These are phyloP conservation scores for Xylota segnis DNA, from an alignment of 2,888 invertebrate genomes.

Conservation along the genomic window DNA sequence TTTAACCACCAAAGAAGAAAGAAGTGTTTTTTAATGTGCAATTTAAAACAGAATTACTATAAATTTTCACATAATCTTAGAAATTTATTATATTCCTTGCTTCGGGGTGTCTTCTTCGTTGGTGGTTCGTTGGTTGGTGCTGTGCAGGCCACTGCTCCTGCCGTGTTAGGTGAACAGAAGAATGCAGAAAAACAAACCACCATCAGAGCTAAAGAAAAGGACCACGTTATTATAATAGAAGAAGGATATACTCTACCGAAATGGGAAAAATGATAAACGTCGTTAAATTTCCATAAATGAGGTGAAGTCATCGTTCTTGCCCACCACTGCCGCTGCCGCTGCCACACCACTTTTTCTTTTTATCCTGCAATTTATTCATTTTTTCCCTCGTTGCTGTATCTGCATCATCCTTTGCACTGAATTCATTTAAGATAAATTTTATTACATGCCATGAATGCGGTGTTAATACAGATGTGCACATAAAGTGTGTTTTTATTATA, in stretches of 20 bases:
- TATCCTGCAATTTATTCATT: slow-evolving; percentile 68
- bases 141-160: slow-evolving; percentile 37
- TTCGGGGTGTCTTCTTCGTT: not conserved
- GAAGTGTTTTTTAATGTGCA: slow-evolving; percentile 61
- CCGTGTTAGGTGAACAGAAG: slow-evolving; percentile 3
- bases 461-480: slow-evolving; percentile 75
- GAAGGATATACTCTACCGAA: slow-evolving; percentile 37
- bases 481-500: slow-evolving; percentile 60
- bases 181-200: slow-evolving; percentile 30
- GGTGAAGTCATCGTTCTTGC: slow-evolving; percentile 63
- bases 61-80: slow-evolving; percentile 64
- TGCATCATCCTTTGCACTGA: slow-evolving; percentile 72
- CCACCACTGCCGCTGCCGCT: not conserved
- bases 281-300: slow-evolving; percentile 75
- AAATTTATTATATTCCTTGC: slow-evolving; percentile 56
- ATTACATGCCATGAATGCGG: slow-evolving; percentile 71
- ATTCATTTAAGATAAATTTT: slow-evolving; percentile 75
- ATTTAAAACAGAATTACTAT: slow-evolving; percentile 59
- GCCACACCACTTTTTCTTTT: slow-evolving; percentile 36
- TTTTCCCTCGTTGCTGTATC: slow-evolving; percentile 35
- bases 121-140: not conserved
- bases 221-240: slow-evolving; percentile 29
- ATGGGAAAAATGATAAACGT: slow-evolving; percentile 72
- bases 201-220: slow-evolving; percentile 2
- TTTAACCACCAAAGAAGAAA: slow-evolving; percentile 25